Conservation (phyloP, 2,113 vertebrate genomes). For the Mohoua ochrocephala region DNA sequence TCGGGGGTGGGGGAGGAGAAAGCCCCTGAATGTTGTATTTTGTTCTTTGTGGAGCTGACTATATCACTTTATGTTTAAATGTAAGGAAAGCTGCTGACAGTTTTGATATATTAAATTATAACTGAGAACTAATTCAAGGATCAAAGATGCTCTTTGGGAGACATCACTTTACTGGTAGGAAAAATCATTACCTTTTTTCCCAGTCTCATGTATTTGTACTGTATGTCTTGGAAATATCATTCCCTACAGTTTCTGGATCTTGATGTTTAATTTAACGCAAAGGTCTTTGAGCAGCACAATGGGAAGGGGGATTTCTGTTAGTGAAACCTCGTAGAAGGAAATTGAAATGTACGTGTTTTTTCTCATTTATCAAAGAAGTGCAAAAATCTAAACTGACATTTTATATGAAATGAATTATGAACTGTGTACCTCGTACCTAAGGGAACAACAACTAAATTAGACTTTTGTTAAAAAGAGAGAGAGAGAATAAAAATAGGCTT, state of each 20-base stretch:
- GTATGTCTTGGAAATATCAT: constrained; percentile 64
- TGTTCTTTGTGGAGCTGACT: constrained; percentile 42
- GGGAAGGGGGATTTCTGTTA: constrained; percentile 56
- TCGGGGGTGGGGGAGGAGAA: neutral
- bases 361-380: constrained; percentile 75
- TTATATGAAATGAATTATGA: constrained; percentile 83
- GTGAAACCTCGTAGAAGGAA: constrained; percentile 55
- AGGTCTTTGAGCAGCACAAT: constrained; percentile 72
- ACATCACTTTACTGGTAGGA: constrained; percentile 46
- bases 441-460: constrained; percentile 80
- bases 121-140: constrained; percentile 74
- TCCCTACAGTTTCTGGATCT: constrained; percentile 68
- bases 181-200: constrained; percentile 62
- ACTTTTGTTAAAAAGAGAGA: constrained; percentile 59
- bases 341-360: constrained; percentile 78
- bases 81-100: constrained; percentile 34
- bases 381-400: constrained; percentile 76
- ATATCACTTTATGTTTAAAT: constrained; percentile 18
- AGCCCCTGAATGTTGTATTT: constrained; percentile 25
- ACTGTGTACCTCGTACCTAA: constrained; percentile 74
- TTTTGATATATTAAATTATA: constrained; percentile 70
- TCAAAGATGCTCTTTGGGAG: constrained; percentile 73
- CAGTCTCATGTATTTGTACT: constrained; percentile 51
- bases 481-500: constrained; percentile 50
- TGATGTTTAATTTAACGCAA: constrained; percentile 80